Percentiles rank a stretch among this genome's conserved stretches.
Conservation (phyloP, 1,140 invertebrate genomes). For the Neodiprion fabricii region DNA sequence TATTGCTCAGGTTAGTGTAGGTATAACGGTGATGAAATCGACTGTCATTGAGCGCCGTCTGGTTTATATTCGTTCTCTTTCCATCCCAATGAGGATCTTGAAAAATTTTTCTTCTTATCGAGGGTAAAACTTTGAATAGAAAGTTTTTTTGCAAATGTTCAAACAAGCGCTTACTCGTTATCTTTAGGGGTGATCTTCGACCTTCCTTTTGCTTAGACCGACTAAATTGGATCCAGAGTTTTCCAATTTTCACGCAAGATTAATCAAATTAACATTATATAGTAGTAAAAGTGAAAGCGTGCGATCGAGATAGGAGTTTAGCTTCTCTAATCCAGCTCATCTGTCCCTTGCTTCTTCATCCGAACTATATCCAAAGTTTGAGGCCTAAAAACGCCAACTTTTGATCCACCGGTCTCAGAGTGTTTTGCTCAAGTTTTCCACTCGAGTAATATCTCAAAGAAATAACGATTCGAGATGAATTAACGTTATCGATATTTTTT, state of each 20-base stretch:
- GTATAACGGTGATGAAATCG: no score
- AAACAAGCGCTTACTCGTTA: not conserved
- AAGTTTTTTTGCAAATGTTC: not conserved
- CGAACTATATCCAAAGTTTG: not conserved
- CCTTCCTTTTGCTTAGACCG: not conserved
- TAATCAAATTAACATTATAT: not conserved
- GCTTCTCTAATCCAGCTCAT: not conserved
- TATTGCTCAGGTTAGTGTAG: no score
- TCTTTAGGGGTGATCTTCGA: not conserved
- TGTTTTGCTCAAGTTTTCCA: not conserved
- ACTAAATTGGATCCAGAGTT: not conserved
- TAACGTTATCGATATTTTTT: slow-evolving; percentile 28
- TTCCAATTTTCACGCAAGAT: not conserved
- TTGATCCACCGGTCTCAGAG: slow-evolving; percentile 1
- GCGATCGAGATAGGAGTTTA: not conserved
- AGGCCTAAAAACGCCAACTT: not conserved
- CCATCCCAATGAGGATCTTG: not conserved
- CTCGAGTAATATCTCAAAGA: not conserved
- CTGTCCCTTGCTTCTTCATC: not conserved
- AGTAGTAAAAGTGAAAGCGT: not conserved
- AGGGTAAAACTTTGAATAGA: not conserved
- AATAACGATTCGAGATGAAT: slow-evolving; percentile 11
- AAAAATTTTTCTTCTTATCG: not conserved
- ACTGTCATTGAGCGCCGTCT: no score
- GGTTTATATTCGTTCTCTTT: not conserved